Evolutionary conservation across 1,140 invertebrate species (phyloP).

Genomic region (Bombus waltoni): DNA sequence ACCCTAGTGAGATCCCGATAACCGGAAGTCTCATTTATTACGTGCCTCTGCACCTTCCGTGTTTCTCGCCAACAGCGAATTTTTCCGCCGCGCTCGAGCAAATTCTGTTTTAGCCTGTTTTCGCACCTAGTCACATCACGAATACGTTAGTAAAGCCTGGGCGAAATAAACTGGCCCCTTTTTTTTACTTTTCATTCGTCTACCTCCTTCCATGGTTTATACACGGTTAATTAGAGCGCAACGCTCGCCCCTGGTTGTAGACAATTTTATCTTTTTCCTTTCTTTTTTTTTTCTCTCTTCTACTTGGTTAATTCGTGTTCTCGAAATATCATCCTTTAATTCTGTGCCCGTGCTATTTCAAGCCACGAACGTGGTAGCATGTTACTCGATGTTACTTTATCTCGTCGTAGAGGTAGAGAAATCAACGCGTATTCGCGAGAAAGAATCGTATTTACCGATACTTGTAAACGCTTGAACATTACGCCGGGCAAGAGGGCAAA

Average conservation of each 20-base stretch:
- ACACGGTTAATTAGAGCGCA: slow-evolving; percentile 12
- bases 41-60: not conserved
- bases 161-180: not conserved
- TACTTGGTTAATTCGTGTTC: not conserved
- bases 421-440: not conserved
- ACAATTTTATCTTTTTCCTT: not conserved
- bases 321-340: not conserved
- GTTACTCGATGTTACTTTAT: not conserved
- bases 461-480: not conserved
- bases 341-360: no score
- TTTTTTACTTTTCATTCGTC: not conserved
- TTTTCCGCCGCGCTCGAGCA: not conserved
- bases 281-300: not conserved
- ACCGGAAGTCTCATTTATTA: slow-evolving; percentile 46
- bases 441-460: slow-evolving; percentile 5
- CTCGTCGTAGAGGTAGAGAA: no score
- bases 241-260: not conserved
- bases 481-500: not conserved
- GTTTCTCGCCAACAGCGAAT: not conserved
- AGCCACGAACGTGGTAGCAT: no score
- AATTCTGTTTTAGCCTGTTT: not conserved
- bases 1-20: slow-evolving; percentile 19
- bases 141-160: not conserved
- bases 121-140: slow-evolving; percentile 4
- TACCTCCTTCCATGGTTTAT: not conserved